Base-by-base conservation (phyloP, 2,888 invertebrate species). In the Heterodera filipjevi region DNA sequence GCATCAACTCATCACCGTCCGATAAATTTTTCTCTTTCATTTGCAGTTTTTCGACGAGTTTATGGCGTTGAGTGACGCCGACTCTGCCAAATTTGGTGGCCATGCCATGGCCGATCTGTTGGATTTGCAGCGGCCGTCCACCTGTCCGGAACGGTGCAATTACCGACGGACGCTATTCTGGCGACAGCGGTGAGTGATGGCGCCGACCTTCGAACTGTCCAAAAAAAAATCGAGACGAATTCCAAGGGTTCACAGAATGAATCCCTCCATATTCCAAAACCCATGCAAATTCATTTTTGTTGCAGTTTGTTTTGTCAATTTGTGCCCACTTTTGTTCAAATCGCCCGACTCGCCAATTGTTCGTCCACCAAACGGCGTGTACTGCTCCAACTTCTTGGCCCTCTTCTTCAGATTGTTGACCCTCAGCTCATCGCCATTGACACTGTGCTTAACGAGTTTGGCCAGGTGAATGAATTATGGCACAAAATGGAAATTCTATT, bases 261-360 rank as follows among this genome's bases (percentile, higher is more conserved):
- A n/a, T n/a, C n/a, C n/a, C n/a, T n/a, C n/a, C n/a, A n/a, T n/a
- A n/a, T n/a, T n/a, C n/a, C n/a, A n/a, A n/a, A n/a, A 3, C 59
- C 27, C 49, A 10, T 46, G n/a, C n/a, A n/a, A n/a, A n/a, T n/a
- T n/a, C n/a, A n/a, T n/a, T n/a, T n/a, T n/a, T n/a, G n/a, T 49
- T 78, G 3, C 32, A 81, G 81, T 74, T 30, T 82, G 22, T 66
- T 82, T 33, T 74, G 76, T 32, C 82, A 82, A 70, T 82, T 83
- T 66, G 78, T 82, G 27, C 81, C 83, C 16, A 27, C 82, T 46
- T 82, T 77, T 39, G 81, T 81, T 1, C n/a, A 68, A 10, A 27
- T 68, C 5, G 33, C 68, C 19, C 30, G 71, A n/a, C 19, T 19
- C 8, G 30, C 33, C 68, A 16, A n/a, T 33, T 68, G 33, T 33